A percentile compares a stretch with the other conserved stretches of the same genome.
phyloP scores from a whole-genome alignment of 2,888 invertebrate species.

The Nineta flava region DNA sequence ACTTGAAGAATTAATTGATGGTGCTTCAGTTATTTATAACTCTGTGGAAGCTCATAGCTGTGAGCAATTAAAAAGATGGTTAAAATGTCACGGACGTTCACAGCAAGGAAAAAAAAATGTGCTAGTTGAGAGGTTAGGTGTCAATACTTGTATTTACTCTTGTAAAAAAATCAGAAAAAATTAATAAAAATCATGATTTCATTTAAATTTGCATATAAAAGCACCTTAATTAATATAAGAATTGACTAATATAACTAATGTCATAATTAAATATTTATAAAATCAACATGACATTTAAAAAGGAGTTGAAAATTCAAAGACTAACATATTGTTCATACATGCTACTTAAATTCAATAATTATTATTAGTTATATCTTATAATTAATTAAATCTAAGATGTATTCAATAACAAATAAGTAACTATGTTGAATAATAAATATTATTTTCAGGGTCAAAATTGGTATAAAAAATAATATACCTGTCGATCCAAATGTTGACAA shows the following conservation, averaged over 20 bases:
- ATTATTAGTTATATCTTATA: no score
- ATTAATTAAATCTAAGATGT: not conserved
- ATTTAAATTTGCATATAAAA: no score
- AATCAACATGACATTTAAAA: no score
- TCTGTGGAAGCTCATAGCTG: slow-evolving; percentile 12
- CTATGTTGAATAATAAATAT: not conserved
- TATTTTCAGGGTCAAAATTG: slow-evolving; percentile 10
- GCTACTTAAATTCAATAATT: not conserved
- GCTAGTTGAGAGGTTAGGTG: slow-evolving; percentile 8
- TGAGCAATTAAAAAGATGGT: slow-evolving; percentile 12
- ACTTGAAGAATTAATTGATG: slow-evolving; percentile 10
- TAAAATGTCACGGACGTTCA: slow-evolving; percentile 12
- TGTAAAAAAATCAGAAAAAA: no score
- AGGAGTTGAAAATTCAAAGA: no score
- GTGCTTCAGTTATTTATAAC: slow-evolving; percentile 11
- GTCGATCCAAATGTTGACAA: slow-evolving; percentile 8
- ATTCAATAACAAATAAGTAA: not conserved
- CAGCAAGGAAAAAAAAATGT: slow-evolving; percentile 13
- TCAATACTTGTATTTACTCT: slow-evolving; percentile 5
- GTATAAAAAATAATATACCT: slow-evolving; percentile 8
- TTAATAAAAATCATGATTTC: no score
- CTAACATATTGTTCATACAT: not conserved
- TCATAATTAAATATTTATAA: no score
- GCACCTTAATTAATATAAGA: no score
- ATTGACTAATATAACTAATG: no score